phyloP scores from a whole-genome alignment of 2,888 invertebrate species.

The Xestia ashworthii region DNA sequence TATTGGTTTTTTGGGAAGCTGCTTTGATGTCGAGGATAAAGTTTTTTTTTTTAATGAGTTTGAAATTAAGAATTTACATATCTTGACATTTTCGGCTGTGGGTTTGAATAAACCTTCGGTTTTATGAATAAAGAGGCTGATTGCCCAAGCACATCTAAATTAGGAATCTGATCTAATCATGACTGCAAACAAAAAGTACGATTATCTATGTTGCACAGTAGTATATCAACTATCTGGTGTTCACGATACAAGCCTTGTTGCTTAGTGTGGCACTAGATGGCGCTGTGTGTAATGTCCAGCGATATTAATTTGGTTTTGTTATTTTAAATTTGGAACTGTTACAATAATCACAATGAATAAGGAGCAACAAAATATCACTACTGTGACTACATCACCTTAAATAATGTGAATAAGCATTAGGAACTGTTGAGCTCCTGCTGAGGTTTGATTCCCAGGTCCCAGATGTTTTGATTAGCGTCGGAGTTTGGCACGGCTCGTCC shows the following conservation, averaged over 20 bases:
- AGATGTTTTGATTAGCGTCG: too few relatives aligned
- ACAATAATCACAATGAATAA: neutral
- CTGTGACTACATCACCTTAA: neutral
- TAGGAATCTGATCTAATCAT: neutral
- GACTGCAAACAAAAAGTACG: neutral
- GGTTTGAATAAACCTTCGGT: neutral
- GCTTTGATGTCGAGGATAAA: constrained; percentile 24
- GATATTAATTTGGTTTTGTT: too few relatives aligned
- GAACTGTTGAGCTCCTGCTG: neutral
- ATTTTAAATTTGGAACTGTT: neutral
- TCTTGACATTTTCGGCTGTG: neutral
- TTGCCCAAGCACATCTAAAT: neutral
- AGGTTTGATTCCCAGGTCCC: neutral
- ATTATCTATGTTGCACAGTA: too few relatives aligned
- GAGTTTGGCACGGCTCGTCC: too few relatives aligned
- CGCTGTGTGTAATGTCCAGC: too few relatives aligned
- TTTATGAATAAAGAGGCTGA: neutral
- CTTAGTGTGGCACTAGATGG: too few relatives aligned
- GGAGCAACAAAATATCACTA: neutral
- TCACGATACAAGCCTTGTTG: too few relatives aligned
- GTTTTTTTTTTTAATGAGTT: neutral
- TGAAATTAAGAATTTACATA: neutral
- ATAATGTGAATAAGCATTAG: neutral
- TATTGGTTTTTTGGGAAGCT: constrained; percentile 50
- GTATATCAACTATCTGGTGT: too few relatives aligned